These are phyloP conservation scores for Ictalurus punctatus DNA, from an alignment of 2,113 vertebrate species.

Conservation along the genomic window DNA sequence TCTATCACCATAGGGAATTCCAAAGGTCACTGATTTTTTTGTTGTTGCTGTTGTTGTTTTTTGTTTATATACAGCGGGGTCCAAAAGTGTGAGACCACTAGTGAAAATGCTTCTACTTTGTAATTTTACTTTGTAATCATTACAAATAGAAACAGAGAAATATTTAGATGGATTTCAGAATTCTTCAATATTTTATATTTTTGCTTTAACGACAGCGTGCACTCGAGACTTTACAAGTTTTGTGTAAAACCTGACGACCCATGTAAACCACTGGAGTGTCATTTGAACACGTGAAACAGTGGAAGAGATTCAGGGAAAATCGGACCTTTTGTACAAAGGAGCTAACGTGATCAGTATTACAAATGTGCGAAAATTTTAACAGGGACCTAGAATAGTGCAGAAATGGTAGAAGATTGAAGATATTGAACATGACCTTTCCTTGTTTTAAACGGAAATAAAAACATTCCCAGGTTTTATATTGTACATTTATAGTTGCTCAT, in stretches of 20 bases:
- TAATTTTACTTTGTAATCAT: neutral
- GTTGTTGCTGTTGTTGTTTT: neutral
- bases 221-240: neutral
- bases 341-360: neutral
- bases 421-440: neutral
- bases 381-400: neutral
- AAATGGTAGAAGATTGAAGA: neutral
- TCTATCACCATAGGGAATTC: neutral
- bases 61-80: neutral
- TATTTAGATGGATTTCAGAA: neutral
- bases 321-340: neutral
- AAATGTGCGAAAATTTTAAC: neutral
- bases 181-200: neutral
- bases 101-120: neutral
- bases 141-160: neutral
- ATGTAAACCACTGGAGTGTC: neutral
- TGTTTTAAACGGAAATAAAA: neutral
- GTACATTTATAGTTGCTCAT: neutral
- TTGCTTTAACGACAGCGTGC: neutral
- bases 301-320: neutral
- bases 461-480: neutral
- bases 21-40: neutral
- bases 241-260: neutral
- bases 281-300: neutral
- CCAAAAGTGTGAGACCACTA: neutral